Percentiles rank a stretch among this genome's conserved stretches.
Evolutionary conservation across 23 tunicate genomes (phyloP).

Genomic region (Halocynthia roretzi): DNA sequence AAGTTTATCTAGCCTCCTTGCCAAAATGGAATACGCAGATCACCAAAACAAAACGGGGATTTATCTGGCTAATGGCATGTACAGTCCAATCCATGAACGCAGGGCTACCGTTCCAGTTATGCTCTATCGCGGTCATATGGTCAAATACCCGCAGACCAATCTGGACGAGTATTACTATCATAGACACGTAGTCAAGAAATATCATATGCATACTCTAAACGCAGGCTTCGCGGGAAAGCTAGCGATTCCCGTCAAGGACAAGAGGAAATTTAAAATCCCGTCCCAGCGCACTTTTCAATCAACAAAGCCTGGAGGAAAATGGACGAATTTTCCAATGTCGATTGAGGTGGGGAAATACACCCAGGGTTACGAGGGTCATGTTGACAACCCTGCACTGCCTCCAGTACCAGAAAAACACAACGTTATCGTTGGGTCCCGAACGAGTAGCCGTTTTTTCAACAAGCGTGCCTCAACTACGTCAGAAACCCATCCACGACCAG

Average conservation of each 20-base stretch:
- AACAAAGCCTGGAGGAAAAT: constrained; percentile 46
- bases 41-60: constrained; percentile 18
- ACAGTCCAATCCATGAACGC: constrained; percentile 40
- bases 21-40: not conserved
- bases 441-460: not conserved
- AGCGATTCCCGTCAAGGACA: constrained; percentile 68
- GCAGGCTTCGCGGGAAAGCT: constrained; percentile 62
- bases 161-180: constrained; percentile 4
- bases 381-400: constrained; percentile 1
- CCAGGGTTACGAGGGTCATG: constrained; percentile 3
- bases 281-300: not conserved
- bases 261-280: constrained; percentile 61
- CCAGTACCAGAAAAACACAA: not conserved
- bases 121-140: constrained; percentile 81
- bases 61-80: constrained; percentile 14
- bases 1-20: no score
- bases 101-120: constrained; percentile 69
- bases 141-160: constrained; percentile 39
- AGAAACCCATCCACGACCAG: constrained; percentile 20
- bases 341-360: constrained; percentile 58
- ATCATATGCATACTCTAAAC: constrained; percentile 82
- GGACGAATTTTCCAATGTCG: constrained; percentile 78
- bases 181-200: constrained; percentile 61
- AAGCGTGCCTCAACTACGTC: not conserved
- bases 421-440: not conserved